Evolutionary conservation across 2,888 invertebrate genomes (phyloP), one percentile per base, ranked within the genome.

Genomic region (Bruchidius siliquastri): DNA sequence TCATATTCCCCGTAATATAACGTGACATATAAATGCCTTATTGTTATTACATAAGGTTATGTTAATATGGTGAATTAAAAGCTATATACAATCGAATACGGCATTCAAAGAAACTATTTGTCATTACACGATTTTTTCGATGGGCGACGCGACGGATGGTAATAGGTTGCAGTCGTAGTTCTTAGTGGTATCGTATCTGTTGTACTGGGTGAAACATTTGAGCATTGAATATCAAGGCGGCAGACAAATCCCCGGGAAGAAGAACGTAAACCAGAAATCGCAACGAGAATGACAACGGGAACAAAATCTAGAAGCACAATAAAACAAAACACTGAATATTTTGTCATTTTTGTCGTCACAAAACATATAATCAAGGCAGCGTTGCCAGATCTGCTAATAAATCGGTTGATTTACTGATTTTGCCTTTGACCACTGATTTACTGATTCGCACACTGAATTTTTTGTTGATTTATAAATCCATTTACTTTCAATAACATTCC

Each of bases 41-140:
- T 83, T 83, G 83, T 82, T 81, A 78, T 81, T 81, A 81, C 78
- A 79, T 82, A 81, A 81, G 80, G 77, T 81, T 82, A 82, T 81
- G 82, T 76, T 81, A 82, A 82, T 81, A 74, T 73, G 74, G 72
- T 76, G 75, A 77, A 81, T 81, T 81, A 81, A 80, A 80, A 75
- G 77, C 79, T 74, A 77, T 77, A 78, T 76, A 81, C 81, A 82
- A 82, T 82, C 78, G 81, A 81, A 80, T n/a, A 79, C 77, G 77
- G 79, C 77, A 78, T 80, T 81, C 79, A 79, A 79, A 80, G 78
- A 76, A 76, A 77, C 79, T 79, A 82, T 82, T 82, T 81, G 82
- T 82, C 82, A 81, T 80, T 76, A 72, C 68, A 71, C 72, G 68
- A 73, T 75, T 76, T 79, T 79, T 76, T 75, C 49, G 18, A 49